Conservation (phyloP, 2,797 vertebrate species). For the Columba guinea region DNA sequence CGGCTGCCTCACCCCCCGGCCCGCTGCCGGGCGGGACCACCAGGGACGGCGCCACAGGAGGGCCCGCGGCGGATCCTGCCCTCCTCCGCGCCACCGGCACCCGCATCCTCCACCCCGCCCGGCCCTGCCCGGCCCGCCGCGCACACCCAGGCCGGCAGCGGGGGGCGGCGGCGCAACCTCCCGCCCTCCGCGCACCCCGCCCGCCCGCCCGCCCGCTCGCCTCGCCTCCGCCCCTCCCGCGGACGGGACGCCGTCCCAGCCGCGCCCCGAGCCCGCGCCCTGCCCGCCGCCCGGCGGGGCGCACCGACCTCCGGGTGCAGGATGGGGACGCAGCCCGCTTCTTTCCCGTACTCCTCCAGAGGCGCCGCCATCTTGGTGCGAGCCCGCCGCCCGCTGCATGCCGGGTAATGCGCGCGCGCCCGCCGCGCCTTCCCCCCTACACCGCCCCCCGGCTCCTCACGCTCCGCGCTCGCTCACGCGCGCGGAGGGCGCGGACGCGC, state of each 20-base stretch:
- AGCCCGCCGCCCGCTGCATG: constrained; percentile 89
- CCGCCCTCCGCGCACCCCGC: not conserved
- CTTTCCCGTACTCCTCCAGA: constrained; percentile 95
- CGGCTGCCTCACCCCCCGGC: not conserved
- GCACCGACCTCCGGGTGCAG: constrained; percentile 92
- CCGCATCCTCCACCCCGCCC: not conserved
- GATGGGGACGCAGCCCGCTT: constrained; percentile 93
- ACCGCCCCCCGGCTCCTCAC: not conserved
- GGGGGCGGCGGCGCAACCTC: not conserved
- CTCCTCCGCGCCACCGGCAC: not conserved
- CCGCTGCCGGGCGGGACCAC: not conserved
- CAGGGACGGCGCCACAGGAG: not conserved
- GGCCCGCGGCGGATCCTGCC: too few relatives aligned
- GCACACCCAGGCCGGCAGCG: not conserved
- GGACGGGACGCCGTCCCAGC: not conserved
- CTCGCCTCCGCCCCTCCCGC: too few relatives aligned
- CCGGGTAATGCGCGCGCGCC: constrained; percentile 81
- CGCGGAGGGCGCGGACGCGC: too few relatives aligned
- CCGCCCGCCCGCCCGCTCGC: too few relatives aligned
- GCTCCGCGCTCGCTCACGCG: not conserved
- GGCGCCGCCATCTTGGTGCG: constrained; percentile 96
- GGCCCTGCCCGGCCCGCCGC: not conserved
- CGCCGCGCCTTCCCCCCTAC: not conserved
- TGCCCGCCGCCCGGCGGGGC: not conserved
- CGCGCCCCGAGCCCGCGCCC: not conserved